Evolutionary conservation across 1,140 invertebrate genomes (phyloP).

Genomic region (Proctacanthus coquilletti): DNA sequence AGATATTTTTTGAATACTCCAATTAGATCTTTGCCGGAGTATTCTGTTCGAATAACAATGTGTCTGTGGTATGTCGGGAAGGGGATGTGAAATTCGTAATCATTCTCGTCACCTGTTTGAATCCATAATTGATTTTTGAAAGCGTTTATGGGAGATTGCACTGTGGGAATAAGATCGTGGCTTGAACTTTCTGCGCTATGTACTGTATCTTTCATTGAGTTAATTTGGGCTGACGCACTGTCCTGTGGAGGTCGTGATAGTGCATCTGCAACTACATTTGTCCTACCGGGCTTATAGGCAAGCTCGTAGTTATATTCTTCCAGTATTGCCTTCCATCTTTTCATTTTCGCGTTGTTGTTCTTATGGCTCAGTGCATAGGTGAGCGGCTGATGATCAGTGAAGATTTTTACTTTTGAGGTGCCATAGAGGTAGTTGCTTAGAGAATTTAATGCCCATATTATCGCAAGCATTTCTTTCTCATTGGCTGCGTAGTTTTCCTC

Average conservation of each 20-base stretch:
- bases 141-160: constrained; percentile 10
- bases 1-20: neutral
- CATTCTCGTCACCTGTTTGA: too few species aligned
- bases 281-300: constrained; percentile 11
- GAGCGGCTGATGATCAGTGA: constrained; percentile 25
- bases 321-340: constrained; percentile 20
- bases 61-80: neutral
- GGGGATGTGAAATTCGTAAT: too few species aligned
- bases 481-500: constrained; percentile 27
- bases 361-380: constrained; percentile 24
- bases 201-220: constrained; percentile 3
- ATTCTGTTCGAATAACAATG: neutral
- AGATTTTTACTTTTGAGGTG: constrained; percentile 11
- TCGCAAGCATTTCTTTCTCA: constrained; percentile 30
- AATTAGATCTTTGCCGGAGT: neutral
- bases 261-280: constrained; percentile 8
- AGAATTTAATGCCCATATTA: constrained; percentile 28
- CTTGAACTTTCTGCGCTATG: constrained; percentile 9
- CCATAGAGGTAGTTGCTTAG: constrained; percentile 20
- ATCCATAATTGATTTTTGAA: constrained; percentile 12
- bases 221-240: constrained; percentile 6
- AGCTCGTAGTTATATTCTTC: constrained; percentile 24
- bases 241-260: constrained; percentile 4
- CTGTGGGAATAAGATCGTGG: constrained; percentile 5
- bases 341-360: constrained; percentile 20